Base-by-base conservation (phyloP, 23 tunicate species). In the Halocynthia roretzi region DNA sequence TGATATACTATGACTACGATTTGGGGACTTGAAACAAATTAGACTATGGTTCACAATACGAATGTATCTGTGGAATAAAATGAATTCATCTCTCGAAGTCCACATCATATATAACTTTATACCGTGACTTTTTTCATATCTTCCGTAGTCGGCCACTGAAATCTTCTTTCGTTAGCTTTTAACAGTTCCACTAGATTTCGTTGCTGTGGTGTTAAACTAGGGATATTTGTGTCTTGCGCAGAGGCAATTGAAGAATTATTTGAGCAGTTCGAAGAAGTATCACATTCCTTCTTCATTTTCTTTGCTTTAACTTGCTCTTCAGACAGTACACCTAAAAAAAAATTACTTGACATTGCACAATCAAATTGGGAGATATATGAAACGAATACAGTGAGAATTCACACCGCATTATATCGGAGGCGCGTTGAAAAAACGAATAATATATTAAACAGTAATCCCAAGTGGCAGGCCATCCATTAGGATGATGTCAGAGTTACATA, bases 81-180 rank as follows among this genome's bases (percentile, higher is more conserved):
- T 31, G 4, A 31, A 31, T 31, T 31, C 44, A 31, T 31, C 1
- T 60, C 64, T 4, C n/a, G 4, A 17, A 4, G n/a, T 60, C 64
- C 64, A 60, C 17, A 15, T 60, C n/a, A 60, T 60, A 60, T 15
- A 15, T 1, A 17, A 15, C 2, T 2, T 15, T 10, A 17, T 50
- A 92, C 98, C 52, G 98, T 92, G 12, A 92, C 87, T 73, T 79
- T 92, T 8, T 83, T 86, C 18, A 92, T 87, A 73, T 86, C 91
- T 51, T 92, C 98, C 52, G 84, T 82, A 17, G 92, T 81, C n/a
- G 98, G 98, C 98, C 98, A 92, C 78, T 92, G 98, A 79, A 81
- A 92, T 56, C 98, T 63, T 44, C 78, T 56, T 53, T 92, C 98
- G 68, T 92, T 92, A 44, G 85, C 88, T 61, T 92, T 87, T 67